Evolutionary conservation across 2,888 invertebrate genomes (phyloP), one percentile per base, ranked within the genome.

Genomic region (Tolmerus cingulatus): DNA sequence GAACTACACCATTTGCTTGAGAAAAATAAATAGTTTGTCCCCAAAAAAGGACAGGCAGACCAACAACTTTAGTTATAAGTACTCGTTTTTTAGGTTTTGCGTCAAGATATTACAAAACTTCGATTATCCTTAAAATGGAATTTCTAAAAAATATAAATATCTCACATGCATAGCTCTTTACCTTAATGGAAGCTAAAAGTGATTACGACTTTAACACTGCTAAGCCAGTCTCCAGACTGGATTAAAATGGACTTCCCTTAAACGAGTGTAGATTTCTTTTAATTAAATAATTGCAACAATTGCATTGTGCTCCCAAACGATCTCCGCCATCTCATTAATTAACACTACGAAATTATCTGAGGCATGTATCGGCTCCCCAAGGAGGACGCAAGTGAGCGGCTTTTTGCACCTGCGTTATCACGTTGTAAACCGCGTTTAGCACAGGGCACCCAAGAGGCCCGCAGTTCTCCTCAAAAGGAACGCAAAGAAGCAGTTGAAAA

Each of bases 221-320:
- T 27, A 66, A 66, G 66, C 2, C 27, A 9, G 66, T 9, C 12
- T 27, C 66, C 23, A 27, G 12, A 27, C 27, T 23, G 23, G 19
- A 27, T 27, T 23, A 66, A 23, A 23, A 23, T 4, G 27, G 27
- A 66, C 4, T 23, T 66, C 1, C 66, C 66, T 66, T 66, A 66
- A 23, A 51, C 16, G 16, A 85, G 78, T 79, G 43, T 66, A 23
- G 23, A 23, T 19, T 87, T 46, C 78, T 66, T 87, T 87, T 87
- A 88, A 88, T 88, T 88, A 88, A 88, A 86, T 88, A 88, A 88
- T 88, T 88, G 88, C 87, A 88, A 88, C 86, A 88, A 88, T 88
- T 88, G 88, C 74, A 79, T 79, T 87, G 85, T 85, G 85, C 82
- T 87, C 43, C 82, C 51, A 82, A 86, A 79, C 87, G 86, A 88